These are phyloP conservation scores for Acomys russatus DNA, from an alignment of 2,797 vertebrate species.

Conservation along the genomic window DNA sequence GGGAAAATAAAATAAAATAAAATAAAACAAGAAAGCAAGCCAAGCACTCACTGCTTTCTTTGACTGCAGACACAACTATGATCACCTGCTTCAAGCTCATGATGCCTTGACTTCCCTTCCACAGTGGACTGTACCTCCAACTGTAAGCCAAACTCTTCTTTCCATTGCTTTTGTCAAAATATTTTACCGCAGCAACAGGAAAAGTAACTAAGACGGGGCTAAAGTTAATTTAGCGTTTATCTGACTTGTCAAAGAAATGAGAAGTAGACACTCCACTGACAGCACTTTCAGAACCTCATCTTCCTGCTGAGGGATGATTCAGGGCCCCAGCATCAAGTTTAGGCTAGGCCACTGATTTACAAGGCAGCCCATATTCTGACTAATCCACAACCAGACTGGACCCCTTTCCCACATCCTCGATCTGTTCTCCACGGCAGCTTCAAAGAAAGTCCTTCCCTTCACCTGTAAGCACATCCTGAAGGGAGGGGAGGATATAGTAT, in stretches of 20 bases:
- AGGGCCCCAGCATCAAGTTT: background rate
- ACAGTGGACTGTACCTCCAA: background rate
- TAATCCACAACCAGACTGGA: background rate
- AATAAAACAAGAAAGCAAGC: background rate
- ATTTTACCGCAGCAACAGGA: background rate
- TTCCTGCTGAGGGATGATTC: slow-evolving; percentile 5
- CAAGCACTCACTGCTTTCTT: background rate
- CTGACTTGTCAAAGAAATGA: slow-evolving; percentile 26
- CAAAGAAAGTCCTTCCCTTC: slow-evolving; percentile 38
- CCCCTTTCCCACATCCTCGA: slow-evolving; percentile 47
- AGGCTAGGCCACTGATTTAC: slow-evolving; percentile 7
- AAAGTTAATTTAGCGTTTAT: slow-evolving; percentile 38
- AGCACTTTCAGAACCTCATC: background rate
- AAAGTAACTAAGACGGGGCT: background rate
- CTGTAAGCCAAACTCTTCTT: background rate
- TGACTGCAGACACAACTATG: background rate
- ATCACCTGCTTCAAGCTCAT: background rate
- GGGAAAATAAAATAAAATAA: too few species aligned
- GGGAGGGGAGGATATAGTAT: background rate
- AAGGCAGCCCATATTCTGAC: background rate
- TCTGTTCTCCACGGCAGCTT: background rate
- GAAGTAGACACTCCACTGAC: background rate
- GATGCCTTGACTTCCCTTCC: background rate
- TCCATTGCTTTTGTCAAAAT: background rate
- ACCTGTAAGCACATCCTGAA: slow-evolving; percentile 26